phyloP scores from a whole-genome alignment of 2,113 vertebrate genomes.

The Albula glossodonta region DNA sequence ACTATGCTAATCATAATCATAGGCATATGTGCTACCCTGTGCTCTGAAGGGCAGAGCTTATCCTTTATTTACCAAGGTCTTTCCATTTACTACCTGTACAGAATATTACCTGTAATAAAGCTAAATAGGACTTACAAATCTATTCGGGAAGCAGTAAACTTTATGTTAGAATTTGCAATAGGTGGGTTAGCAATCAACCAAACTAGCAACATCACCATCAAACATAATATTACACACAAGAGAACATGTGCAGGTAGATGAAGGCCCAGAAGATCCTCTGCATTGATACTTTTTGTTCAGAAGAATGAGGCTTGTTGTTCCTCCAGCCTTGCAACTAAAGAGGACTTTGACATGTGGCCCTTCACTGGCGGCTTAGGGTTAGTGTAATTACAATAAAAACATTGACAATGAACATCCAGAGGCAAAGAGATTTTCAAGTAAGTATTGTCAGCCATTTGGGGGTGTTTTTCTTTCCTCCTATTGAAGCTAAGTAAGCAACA shows the following conservation, averaged over 20 bases:
- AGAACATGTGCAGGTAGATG: not conserved
- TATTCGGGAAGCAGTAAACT: not conserved
- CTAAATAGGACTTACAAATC: not conserved
- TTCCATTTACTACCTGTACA: too few relatives aligned
- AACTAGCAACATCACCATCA: not conserved
- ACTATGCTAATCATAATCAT: too few relatives aligned
- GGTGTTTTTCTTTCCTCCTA: slow-evolving; percentile 11
- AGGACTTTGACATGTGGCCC: not conserved
- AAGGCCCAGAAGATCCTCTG: not conserved
- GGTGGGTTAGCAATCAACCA: not conserved
- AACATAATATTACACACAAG: not conserved
- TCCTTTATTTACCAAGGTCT: too few relatives aligned
- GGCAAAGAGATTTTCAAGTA: slow-evolving; percentile 1
- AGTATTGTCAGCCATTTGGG: slow-evolving; percentile 3
- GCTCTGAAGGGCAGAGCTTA: too few relatives aligned
- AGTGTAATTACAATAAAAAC: not conserved
- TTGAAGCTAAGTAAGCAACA: slow-evolving; percentile 19
- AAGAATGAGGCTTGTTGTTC: not conserved
- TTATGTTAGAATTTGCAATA: not conserved
- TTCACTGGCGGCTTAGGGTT: not conserved
- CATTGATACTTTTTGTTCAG: not conserved
- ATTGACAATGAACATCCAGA: not conserved
- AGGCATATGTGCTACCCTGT: too few relatives aligned
- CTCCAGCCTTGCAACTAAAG: not conserved
- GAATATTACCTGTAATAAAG: too few relatives aligned